Conservation (phyloP, 2,797 vertebrate genomes). For the Acanthiza pusilla region DNA sequence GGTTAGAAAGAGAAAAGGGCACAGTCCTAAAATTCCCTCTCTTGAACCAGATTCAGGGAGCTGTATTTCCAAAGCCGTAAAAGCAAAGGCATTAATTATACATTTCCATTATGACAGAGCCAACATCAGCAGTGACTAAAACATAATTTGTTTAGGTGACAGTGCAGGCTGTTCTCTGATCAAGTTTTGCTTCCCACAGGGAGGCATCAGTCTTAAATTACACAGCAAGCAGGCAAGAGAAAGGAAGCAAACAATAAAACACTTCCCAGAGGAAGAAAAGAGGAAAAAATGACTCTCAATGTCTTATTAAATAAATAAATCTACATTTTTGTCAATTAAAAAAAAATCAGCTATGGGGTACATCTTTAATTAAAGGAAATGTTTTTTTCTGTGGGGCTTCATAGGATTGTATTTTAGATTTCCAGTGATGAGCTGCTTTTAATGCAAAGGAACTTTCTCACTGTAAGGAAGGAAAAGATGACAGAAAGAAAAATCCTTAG, state of each 20-base stretch:
- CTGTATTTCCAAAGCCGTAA: constrained; percentile 68
- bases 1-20: background rate
- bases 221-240: constrained; percentile 70
- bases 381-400: background rate
- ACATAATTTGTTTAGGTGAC: constrained; percentile 76
- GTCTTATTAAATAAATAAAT: constrained; percentile 53
- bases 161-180: constrained; percentile 72
- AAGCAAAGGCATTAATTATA: constrained; percentile 74
- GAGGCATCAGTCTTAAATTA: constrained; percentile 76
- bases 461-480: background rate
- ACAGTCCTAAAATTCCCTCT: constrained; percentile 31
- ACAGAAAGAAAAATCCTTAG: background rate
- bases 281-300: constrained; percentile 10
- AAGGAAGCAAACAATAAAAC: constrained; percentile 69
- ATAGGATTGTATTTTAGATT: background rate
- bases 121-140: constrained; percentile 72
- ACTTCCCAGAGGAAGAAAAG: constrained; percentile 46
- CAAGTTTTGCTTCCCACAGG: constrained; percentile 74
- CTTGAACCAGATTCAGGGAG: constrained; percentile 63
- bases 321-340: background rate
- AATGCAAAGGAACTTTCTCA: background rate
- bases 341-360: background rate
- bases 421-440: background rate
- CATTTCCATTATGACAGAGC: constrained; percentile 74
- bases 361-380: constrained; percentile 34